Base-by-base conservation (phyloP, 2,113 vertebrate species). In the Melanerpes aurifrons region DNA sequence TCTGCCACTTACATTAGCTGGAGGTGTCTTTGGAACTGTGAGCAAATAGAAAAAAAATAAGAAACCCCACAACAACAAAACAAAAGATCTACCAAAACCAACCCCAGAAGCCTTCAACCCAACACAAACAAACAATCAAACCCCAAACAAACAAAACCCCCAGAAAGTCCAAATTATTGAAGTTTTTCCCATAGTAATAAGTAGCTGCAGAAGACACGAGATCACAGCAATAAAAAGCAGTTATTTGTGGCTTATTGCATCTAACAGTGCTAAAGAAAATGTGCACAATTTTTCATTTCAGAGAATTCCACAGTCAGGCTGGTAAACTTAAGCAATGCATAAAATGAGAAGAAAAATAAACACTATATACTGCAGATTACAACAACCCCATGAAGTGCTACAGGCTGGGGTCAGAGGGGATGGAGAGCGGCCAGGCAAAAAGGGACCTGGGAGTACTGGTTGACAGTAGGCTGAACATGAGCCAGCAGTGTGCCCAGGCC, bases 21-120 rank as follows among this genome's bases (percentile, higher is more conserved):
- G 99, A 47, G 99, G 98, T 94, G 98, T 99, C 66, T 99, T 98
- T 59, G 99, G 99, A 94, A 99, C 99, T 99, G 97, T 86, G 89
- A 59, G 35, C 14, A 87, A 87, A 97, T 97, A 94, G 18, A 94
- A 75, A 21, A 21, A 22, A 14, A 50, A 10, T 50, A 22, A 50
- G 48, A 50, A 50, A 53, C 12, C 21, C 50, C 11, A 12, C 50
- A 26, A 63, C 12, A 26, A 63, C 12, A n/a, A 3, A 12, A 57
- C 35, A 4, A 18, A 54, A 82, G 8, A 61, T 47, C 2, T 29
- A 53, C 50, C 31, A n/a, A 59, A n/a, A 59, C 31, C 29, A 59
- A n/a, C 29, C 26, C 54, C 7, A n/a, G 7, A 45, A 45, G 15
- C 5, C 15, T 15, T 7, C 43, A 45, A 45, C 5, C 43, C 43